A percentile compares a stretch with the other conserved stretches of the same genome.
These are phyloP conservation scores for Syndactyla subalaris DNA, from an alignment of 2,797 vertebrate genomes.

Conservation along the genomic window DNA sequence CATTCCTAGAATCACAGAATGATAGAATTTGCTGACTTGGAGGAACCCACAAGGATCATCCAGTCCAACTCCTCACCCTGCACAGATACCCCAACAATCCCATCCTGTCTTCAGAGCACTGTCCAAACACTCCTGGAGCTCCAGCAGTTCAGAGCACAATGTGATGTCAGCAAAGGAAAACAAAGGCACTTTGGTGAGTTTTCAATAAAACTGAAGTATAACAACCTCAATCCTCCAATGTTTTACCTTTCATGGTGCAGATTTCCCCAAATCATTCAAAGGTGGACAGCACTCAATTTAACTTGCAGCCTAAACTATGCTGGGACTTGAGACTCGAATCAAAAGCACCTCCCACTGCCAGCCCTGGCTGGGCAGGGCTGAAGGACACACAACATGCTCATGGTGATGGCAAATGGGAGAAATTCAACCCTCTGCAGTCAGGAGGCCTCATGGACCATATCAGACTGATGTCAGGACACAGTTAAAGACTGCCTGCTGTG, in stretches of 20 bases:
- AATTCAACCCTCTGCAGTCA: not conserved
- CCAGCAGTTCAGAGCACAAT: not conserved
- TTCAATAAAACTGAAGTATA: not conserved
- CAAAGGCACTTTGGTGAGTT: not conserved
- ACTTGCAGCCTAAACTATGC: not conserved
- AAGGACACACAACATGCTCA: not conserved
- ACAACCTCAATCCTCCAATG: rapidly evolving
- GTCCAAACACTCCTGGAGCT: not conserved
- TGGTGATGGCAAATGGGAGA: not conserved
- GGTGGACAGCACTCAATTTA: not conserved
- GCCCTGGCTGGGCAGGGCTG: not conserved
- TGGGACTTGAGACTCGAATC: not conserved
- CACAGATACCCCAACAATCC: not conserved
- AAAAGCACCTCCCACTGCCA: not conserved
- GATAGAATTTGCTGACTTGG: not conserved
- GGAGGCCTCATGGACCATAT: not conserved
- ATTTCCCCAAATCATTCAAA: not conserved
- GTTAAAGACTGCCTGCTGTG: not conserved
- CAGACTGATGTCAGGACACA: not conserved
- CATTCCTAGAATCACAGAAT: not conserved
- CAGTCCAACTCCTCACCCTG: not conserved
- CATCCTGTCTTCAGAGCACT: not conserved
- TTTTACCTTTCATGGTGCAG: not conserved
- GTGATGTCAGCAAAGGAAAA: not conserved
- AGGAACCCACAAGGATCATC: not conserved